Evolutionary conservation across 2,113 vertebrate species (phyloP).

Genomic region (Ailuropoda melanoleuca): DNA sequence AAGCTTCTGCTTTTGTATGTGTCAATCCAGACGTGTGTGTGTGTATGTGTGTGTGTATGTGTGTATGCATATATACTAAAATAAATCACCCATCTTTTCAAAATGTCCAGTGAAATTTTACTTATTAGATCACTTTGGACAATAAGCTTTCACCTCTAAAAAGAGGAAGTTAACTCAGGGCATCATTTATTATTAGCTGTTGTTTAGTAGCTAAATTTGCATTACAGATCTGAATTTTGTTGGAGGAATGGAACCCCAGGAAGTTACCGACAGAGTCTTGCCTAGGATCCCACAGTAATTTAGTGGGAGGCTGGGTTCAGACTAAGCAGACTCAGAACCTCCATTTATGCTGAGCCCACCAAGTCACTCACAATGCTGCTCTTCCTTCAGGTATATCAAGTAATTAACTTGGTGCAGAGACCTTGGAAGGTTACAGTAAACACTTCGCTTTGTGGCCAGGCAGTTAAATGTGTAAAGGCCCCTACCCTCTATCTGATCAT

Average conservation of each 20-base stretch:
- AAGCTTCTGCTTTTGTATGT: neutral
- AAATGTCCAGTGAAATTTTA: neutral
- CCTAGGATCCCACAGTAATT: neutral
- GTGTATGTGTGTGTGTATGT: accelerated
- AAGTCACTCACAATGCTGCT: neutral
- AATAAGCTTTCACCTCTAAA: neutral
- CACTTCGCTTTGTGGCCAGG: slow-evolving; percentile 21
- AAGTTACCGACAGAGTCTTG: neutral
- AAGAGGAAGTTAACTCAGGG: neutral
- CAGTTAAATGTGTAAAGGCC: slow-evolving; percentile 18
- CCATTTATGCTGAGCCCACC: neutral
- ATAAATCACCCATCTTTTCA: neutral
- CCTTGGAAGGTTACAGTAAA: neutral
- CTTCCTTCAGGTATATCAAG: neutral
- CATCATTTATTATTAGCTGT: neutral
- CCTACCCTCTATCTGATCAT: neutral
- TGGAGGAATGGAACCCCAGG: neutral
- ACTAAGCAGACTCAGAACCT: neutral
- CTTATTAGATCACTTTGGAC: neutral
- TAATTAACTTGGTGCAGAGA: neutral
- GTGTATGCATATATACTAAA: neutral
- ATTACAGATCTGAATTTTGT: neutral
- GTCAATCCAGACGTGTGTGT: neutral
- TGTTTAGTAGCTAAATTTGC: neutral
- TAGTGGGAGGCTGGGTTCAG: neutral